Base-by-base conservation (phyloP, 2,888 invertebrate species). In the Coelopa pilipes region DNA sequence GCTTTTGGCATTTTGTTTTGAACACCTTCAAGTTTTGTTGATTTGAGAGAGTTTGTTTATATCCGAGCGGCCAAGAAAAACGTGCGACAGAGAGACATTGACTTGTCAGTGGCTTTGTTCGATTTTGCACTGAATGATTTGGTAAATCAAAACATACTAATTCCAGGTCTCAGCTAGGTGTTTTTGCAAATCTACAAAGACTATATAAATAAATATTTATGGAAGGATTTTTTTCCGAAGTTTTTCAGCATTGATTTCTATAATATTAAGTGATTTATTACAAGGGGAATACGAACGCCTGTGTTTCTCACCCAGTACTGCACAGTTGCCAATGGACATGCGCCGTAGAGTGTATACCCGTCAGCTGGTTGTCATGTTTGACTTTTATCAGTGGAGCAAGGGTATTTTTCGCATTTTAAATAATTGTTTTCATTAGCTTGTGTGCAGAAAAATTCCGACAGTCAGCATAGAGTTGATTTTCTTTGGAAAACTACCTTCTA, bases 381-480 rank as follows among this genome's bases (percentile, higher is more conserved):
- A 84, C 84, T 84, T 83, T 81, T 84, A 77, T 70, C 47, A 67
- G 49, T 76, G 71, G 71, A 63, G 76, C 79, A 85, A 85, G 84
- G 85, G 83, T 85, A 84, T 79, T 79, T 80, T 70, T 74, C 24
- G 60, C 70, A 72, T 66, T 74, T 50, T 70, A 62, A 65, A 65
- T 65, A 65, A 47, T 46, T 47, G 19, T 65, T 47, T 65, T 68
- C 10, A n/a, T 55, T 34, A 55, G n/a, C 15, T 24, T 55, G 10
- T n/a, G 65, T 65, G 50, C 49, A 49, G 49, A 50, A 47, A 19
- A 17, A 15, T 15, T 34, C 34, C 55, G 21, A 34, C 47, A 69
- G 46, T 46, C 50, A 50, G 21, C 53, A 53, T n/a, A 53, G 53
- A 53, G 17, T 13, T 2, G 7, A 34, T 34, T 34, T 34, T 7